A percentile compares a stretch with the other conserved stretches of the same genome.
phyloP scores from a whole-genome alignment of 2,888 invertebrate species.

The Cosmia pyralina region DNA sequence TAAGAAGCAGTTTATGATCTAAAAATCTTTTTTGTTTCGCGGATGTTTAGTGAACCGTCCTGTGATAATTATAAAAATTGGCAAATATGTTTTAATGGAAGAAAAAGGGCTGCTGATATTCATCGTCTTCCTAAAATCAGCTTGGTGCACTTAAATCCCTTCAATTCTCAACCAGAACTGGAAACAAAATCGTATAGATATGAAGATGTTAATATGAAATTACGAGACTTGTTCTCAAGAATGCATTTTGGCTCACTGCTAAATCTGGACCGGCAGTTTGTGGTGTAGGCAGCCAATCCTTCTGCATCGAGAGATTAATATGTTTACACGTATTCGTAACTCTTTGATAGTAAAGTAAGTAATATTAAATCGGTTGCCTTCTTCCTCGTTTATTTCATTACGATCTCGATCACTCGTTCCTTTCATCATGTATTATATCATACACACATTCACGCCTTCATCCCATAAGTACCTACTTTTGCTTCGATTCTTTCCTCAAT shows the following conservation, averaged over 20 bases:
- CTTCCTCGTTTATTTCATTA: slow-evolving; percentile 1
- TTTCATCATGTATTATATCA: neutral
- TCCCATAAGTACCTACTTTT: neutral
- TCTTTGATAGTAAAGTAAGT: slow-evolving; percentile 15
- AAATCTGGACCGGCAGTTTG: slow-evolving; percentile 31
- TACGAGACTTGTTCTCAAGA: slow-evolving; percentile 4
- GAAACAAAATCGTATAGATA: neutral
- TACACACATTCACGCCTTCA: neutral
- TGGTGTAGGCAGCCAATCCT: slow-evolving; percentile 26
- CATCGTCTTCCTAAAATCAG: no score
- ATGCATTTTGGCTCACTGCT: slow-evolving; percentile 35
- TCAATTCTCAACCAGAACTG: neutral
- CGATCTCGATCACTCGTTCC: neutral
- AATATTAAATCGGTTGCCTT: neutral
- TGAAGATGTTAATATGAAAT: slow-evolving; percentile 3
- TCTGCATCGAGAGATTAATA: slow-evolving; percentile 22
- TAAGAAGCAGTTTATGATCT: no score
- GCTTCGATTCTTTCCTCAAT: neutral
- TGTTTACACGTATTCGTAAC: slow-evolving; percentile 23
- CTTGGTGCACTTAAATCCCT: neutral
- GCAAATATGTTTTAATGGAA: no score
- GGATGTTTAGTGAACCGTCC: no score
- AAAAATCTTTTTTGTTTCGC: no score
- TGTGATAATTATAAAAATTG: no score
- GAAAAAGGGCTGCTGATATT: no score